Base-by-base conservation (phyloP, 2,113 vertebrate species). In the Nerophis lumbriciformis region DNA sequence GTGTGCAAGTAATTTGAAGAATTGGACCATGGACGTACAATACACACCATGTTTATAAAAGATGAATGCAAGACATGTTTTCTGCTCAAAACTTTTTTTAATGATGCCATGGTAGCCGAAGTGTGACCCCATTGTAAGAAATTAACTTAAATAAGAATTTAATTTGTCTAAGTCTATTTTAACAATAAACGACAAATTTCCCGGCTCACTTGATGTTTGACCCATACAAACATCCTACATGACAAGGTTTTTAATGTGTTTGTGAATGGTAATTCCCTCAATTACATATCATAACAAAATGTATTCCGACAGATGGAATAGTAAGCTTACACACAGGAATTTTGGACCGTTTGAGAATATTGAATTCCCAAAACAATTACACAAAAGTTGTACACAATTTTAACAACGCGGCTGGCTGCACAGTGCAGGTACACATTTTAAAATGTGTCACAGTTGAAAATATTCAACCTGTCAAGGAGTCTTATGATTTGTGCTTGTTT, bases 1-100 rank as follows among this genome's bases (percentile, higher is more conserved):
- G 70, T 68, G 19, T 52, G 5, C 48, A 87, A 88, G 49, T 91
- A 70, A 85, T 61, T 52, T 44, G 19, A 16, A 0, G 16, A 61
- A 37, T 51, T 10, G 35, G 59, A 48, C 50, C 11, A 6, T 52
- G 21, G 44, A 61, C 38, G n/a, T 13, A 14, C 6, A 51, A 14
- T 13, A 14, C 6, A 51, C 56, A 42, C 6, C 5, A 6, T 42
- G 54, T 53, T 65, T 28, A 36, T 42, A 60, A 15, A 47, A 48
- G 14, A 48, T 16, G 16, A 55, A 60, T 16, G 19, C 7, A 45
- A 58, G 44, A 61, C 28, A 49, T 6, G 53, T 59, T 71, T 67
- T 51, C 45, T 76, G 60, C 61, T 57, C 16, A 50, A 44, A 61
- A 53, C 61, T 42, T 66, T 59, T 36, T 78, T 86, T 82, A 84